Evolutionary conservation across 1,140 invertebrate genomes (phyloP).

Genomic region (Drosophila bocqueti): DNA sequence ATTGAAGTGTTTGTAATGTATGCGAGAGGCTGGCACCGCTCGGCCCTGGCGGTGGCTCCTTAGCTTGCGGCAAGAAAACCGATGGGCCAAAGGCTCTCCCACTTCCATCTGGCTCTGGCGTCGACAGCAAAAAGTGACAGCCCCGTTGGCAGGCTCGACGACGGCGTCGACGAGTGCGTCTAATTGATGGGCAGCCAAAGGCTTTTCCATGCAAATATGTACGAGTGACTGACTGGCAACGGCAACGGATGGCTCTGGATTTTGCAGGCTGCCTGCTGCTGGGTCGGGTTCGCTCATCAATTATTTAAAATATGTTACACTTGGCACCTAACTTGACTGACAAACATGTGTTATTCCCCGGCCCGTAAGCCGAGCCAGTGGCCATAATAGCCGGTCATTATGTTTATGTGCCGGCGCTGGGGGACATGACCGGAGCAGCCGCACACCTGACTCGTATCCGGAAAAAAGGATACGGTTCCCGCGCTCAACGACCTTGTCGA

Average conservation of each 20-base stretch:
- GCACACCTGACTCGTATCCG: slow-evolving; percentile 29
- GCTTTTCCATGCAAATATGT: slow-evolving; percentile 67
- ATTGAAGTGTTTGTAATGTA: slow-evolving; percentile 77
- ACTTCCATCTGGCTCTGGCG: slow-evolving; percentile 45
- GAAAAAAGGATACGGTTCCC: slow-evolving; percentile 36
- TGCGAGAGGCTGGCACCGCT: slow-evolving; percentile 23
- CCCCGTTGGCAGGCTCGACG: slow-evolving; percentile 26
- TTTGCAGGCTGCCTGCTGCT: slow-evolving; percentile 24
- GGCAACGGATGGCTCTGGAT: slow-evolving; percentile 24
- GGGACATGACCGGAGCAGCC: slow-evolving; percentile 29
- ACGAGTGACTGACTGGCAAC: slow-evolving; percentile 2
- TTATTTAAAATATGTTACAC: slow-evolving; percentile 81
- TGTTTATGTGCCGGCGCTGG: slow-evolving; percentile 57
- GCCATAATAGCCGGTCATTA: slow-evolving; percentile 77
- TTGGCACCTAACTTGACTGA: slow-evolving; percentile 73
- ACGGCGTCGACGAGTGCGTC: slow-evolving; percentile 44
- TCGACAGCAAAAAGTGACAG: slow-evolving; percentile 58
- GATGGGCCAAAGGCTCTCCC: slow-evolving; percentile 45
- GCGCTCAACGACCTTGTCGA: slow-evolving; percentile 48
- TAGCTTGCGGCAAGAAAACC: slow-evolving; percentile 27
- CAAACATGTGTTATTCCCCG: slow-evolving; percentile 53
- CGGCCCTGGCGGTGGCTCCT: background rate
- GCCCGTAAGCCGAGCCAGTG: slow-evolving; percentile 55
- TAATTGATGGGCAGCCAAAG: slow-evolving; percentile 74
- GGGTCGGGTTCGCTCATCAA: slow-evolving; percentile 65